These are phyloP conservation scores for Platycercus adscitus DNA, from an alignment of 2,113 vertebrate genomes.

Conservation along the genomic window DNA sequence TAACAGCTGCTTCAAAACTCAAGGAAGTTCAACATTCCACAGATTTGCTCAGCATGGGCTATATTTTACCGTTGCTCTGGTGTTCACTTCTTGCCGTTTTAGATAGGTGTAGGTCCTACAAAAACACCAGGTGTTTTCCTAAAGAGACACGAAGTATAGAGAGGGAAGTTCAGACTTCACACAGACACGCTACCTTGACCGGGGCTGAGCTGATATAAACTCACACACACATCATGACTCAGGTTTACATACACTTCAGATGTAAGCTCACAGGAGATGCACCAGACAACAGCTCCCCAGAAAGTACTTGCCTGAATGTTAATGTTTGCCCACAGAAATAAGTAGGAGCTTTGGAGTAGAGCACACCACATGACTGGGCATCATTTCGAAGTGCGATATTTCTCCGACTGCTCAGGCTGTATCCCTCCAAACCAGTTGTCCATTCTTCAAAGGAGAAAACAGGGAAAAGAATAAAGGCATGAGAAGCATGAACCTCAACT, in stretches of 20 bases:
- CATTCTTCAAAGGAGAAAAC: conserved; percentile 79
- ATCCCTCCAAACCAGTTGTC: conserved; percentile 89
- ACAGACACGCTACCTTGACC: accelerated
- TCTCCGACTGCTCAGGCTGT: conserved; percentile 93
- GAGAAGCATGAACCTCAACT: background rate
- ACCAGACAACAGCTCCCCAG: background rate
- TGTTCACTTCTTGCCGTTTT: background rate
- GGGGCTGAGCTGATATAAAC: background rate
- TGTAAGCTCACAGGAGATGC: background rate
- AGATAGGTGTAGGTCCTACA: background rate
- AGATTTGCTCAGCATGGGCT: background rate
- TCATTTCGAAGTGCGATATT: conserved; percentile 94
- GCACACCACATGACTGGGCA: conserved; percentile 76
- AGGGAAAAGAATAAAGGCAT: background rate
- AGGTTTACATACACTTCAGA: background rate
- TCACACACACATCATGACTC: background rate
- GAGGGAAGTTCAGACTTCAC: background rate
- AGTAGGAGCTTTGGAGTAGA: conserved; percentile 92
- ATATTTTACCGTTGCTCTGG: background rate
- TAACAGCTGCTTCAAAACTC: background rate
- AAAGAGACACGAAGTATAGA: background rate
- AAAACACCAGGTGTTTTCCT: background rate
- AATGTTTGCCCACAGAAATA: conserved; percentile 94
- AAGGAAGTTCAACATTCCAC: background rate
- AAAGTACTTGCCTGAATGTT: conserved; percentile 87